These are phyloP conservation scores for Gymnoscelis rufifasciata DNA, from an alignment of 2,888 invertebrate genomes.

Conservation along the genomic window DNA sequence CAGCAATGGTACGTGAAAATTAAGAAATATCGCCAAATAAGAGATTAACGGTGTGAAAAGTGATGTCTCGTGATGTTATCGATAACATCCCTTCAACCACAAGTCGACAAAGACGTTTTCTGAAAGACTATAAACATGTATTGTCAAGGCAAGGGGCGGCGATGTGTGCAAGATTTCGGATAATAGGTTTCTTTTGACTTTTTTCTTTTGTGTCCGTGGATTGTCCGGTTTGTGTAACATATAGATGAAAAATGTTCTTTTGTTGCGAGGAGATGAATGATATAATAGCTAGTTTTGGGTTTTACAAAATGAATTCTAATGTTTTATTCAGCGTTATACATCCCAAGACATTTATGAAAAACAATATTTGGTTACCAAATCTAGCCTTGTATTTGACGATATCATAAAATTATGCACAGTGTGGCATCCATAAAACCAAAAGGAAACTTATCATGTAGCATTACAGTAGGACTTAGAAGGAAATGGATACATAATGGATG, in stretches of 20 bases:
- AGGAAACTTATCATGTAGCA: too few relatives aligned
- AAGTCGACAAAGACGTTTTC: conserved; percentile 40
- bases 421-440: too few relatives aligned
- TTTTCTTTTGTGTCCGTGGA: conserved; percentile 16
- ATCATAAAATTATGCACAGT: too few relatives aligned
- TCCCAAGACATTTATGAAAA: too few relatives aligned
- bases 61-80: conserved; percentile 60
- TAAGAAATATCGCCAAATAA: not conserved
- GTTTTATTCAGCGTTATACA: too few relatives aligned
- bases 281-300: not conserved
- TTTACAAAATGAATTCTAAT: too few relatives aligned
- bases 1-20: conserved; percentile 29
- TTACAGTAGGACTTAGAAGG: too few relatives aligned
- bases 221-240: conserved; percentile 11
- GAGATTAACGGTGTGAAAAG: conserved; percentile 33
- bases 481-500: too few relatives aligned
- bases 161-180: conserved; percentile 23
- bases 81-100: conserved; percentile 54
- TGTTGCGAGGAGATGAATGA: not conserved
- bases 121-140: conserved; percentile 34
- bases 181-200: conserved; percentile 16
- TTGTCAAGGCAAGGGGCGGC: conserved; percentile 30
- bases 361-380: too few relatives aligned
- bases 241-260: not conserved
- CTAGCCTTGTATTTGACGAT: too few relatives aligned